These are phyloP conservation scores for Bemisia tabaci DNA, from an alignment of 1,140 invertebrate genomes.

Conservation along the genomic window DNA sequence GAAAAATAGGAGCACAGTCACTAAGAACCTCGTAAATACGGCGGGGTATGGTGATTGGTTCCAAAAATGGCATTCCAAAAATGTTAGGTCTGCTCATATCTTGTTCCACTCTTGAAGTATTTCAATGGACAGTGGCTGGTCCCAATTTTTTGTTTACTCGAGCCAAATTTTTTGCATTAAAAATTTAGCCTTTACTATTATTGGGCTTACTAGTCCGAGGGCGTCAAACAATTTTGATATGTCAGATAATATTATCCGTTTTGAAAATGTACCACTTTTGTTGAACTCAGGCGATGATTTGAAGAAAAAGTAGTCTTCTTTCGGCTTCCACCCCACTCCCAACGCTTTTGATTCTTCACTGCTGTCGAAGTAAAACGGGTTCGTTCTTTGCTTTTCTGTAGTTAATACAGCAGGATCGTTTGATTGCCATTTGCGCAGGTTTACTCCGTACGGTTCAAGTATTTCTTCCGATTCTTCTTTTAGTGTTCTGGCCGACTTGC, in stretches of 20 bases:
- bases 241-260: slow-evolving; percentile 7
- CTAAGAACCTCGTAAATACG: neutral
- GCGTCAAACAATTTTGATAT: slow-evolving; percentile 23
- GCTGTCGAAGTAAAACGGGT: no score
- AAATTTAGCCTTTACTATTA: slow-evolving; percentile 22
- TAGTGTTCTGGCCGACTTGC: slow-evolving; percentile 17
- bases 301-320: no score
- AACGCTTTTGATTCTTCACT: neutral
- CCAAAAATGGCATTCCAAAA: neutral
- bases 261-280: no score
- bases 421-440: slow-evolving; percentile 24
- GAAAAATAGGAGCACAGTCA: neutral
- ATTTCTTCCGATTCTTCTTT: slow-evolving; percentile 17
- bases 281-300: no score
- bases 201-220: slow-evolving; percentile 21
- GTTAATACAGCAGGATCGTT: neutral
- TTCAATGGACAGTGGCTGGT: slow-evolving; percentile 15
- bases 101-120: slow-evolving; percentile 1
- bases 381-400: no score
- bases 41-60: neutral
- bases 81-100: neutral
- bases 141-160: slow-evolving; percentile 19
- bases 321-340: slow-evolving; percentile 1
- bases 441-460: slow-evolving; percentile 16
- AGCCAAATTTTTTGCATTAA: slow-evolving; percentile 25